These are phyloP conservation scores for Laticauda laticaudata DNA, from an alignment of 2,113 vertebrate genomes.

Conservation along the genomic window DNA sequence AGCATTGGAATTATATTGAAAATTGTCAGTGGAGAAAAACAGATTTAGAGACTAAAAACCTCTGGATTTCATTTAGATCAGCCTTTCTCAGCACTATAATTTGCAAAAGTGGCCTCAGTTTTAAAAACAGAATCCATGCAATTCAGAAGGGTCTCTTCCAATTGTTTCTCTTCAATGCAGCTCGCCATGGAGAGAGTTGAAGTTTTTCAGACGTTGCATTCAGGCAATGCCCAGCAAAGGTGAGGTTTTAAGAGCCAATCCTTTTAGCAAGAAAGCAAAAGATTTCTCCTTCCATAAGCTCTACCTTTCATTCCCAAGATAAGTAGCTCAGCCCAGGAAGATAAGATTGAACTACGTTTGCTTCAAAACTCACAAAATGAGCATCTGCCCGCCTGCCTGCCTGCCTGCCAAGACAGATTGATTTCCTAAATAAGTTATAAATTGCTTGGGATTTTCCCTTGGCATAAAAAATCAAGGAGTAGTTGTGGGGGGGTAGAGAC, in stretches of 20 bases:
- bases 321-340: conserved; percentile 37
- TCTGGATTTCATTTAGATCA: neutral
- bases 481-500: neutral
- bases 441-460: conserved; percentile 30
- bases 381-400: conserved; percentile 23
- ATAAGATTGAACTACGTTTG: conserved; percentile 54
- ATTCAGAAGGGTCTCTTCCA: neutral
- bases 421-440: conserved; percentile 48
- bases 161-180: neutral
- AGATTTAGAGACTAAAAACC: neutral
- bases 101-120: neutral
- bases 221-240: neutral
- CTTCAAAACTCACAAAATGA: conserved; percentile 51
- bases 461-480: neutral
- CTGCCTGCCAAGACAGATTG: conserved; percentile 37
- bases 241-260: neutral
- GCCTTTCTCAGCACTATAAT: neutral
- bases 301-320: conserved; percentile 37
- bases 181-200: neutral
- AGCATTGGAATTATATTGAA: neutral
- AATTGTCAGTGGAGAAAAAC: neutral
- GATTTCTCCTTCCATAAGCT: neutral
- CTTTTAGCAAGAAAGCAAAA: neutral
- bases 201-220: neutral
- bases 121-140: neutral